Percentiles rank a stretch among this genome's conserved stretches.
Evolutionary conservation across 2,888 invertebrate species (phyloP).

Genomic region (Lissocephala sabroskyi): DNA sequence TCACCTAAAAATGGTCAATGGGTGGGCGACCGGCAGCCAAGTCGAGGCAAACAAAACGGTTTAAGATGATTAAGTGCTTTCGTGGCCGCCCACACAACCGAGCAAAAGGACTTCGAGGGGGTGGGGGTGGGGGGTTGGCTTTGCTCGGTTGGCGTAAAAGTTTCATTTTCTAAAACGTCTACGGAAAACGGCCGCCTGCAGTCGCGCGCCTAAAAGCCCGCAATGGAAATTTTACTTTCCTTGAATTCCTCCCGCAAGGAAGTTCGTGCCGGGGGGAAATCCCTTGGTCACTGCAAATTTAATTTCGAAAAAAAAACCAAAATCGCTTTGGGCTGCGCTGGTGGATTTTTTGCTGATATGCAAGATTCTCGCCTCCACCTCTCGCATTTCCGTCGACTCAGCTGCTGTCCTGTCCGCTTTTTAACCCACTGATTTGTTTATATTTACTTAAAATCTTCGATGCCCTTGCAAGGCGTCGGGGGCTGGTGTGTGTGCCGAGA

Average conservation of each 20-base stretch:
- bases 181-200: conserved; percentile 14
- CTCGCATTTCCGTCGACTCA: conserved; percentile 26
- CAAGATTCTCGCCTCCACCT: neutral
- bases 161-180: conserved; percentile 54
- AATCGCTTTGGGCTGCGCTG: conserved; percentile 49
- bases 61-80: conserved; percentile 65
- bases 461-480: conserved; percentile 50
- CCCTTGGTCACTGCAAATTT: conserved; percentile 32
- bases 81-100: conserved; percentile 58
- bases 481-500: conserved; percentile 16
- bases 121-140: neutral
- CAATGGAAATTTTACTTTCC: neutral
- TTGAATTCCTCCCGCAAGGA: neutral
- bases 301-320: conserved; percentile 34
- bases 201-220: neutral
- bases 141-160: conserved; percentile 26
- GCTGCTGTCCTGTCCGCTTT: conserved; percentile 16
- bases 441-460: conserved; percentile 57
- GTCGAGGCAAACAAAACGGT: conserved; percentile 63
- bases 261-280: conserved; percentile 41
- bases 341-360: conserved; percentile 32
- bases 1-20: no score
- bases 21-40: conserved; percentile 27
- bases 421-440: conserved; percentile 46
- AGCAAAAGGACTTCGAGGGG: no score